phyloP scores from a whole-genome alignment of 2,888 invertebrate species.

The Prosopocoilus inquinatus region DNA sequence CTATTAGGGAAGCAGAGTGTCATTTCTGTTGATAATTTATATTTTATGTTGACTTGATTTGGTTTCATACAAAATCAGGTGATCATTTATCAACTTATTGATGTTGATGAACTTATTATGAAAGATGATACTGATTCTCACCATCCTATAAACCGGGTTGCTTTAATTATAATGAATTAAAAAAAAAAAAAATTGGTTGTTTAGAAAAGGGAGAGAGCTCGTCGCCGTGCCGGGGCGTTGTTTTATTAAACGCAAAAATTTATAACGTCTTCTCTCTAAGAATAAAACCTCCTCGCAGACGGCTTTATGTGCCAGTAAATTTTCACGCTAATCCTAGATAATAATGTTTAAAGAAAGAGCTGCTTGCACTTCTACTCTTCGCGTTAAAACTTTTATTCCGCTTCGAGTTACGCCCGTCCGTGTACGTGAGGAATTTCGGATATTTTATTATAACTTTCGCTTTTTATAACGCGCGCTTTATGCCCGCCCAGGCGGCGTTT shows the following conservation, averaged over 20 bases:
- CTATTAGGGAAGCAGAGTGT: no score
- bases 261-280: background rate
- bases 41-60: no score
- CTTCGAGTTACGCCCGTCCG: background rate
- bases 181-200: no score
- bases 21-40: no score
- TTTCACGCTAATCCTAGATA: constrained; percentile 9
- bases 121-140: no score
- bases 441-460: constrained; percentile 1
- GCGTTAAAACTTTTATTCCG: constrained; percentile 1
- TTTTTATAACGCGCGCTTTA: background rate
- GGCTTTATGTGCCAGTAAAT: constrained; percentile 4
- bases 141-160: no score
- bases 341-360: constrained; percentile 3
- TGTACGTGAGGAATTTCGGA: background rate
- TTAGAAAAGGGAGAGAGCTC: background rate
- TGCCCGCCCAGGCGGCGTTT: background rate
- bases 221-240: no score
- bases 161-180: no score
- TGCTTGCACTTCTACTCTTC: background rate
- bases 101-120: no score
- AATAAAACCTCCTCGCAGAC: background rate
- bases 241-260: background rate
- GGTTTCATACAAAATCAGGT: no score
- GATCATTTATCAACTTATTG: no score